phyloP scores from a whole-genome alignment of 2,797 vertebrate genomes.

The Chaunax sp. region DNA sequence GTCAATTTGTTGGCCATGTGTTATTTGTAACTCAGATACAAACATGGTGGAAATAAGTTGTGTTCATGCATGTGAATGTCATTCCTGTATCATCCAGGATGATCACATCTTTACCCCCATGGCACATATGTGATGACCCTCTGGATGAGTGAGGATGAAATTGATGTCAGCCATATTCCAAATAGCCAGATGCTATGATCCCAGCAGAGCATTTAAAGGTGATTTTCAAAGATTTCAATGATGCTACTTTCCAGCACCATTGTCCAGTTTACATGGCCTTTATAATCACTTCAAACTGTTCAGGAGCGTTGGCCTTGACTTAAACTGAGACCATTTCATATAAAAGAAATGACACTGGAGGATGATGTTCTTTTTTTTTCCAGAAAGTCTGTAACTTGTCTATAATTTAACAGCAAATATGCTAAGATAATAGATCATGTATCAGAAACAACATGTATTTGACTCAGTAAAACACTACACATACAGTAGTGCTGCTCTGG shows the following conservation, averaged over 20 bases:
- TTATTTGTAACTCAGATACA: neutral
- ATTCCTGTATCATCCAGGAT: slow-evolving; percentile 12
- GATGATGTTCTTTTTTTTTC: too few species aligned
- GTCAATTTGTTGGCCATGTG: too few species aligned
- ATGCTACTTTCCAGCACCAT: slow-evolving; percentile 18
- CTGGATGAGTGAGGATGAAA: slow-evolving; percentile 22
- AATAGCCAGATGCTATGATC: slow-evolving; percentile 47
- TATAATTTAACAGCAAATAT: too few species aligned
- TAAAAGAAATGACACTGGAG: too few species aligned
- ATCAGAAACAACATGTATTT: too few species aligned
- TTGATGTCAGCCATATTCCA: slow-evolving; percentile 31
- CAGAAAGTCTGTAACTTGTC: too few species aligned
- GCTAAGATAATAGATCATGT: too few species aligned
- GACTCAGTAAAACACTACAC: too few species aligned
- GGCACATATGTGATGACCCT: slow-evolving; percentile 26
- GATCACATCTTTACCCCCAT: neutral
- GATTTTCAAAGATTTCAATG: slow-evolving; percentile 31
- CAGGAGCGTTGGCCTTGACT: slow-evolving; percentile 31
- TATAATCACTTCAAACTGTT: slow-evolving; percentile 19
- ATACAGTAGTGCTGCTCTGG: too few species aligned
- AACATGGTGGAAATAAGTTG: neutral
- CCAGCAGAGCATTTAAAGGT: slow-evolving; percentile 29
- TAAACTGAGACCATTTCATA: slow-evolving; percentile 9
- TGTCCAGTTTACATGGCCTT: neutral
- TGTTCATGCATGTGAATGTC: too few species aligned